Evolutionary conservation across 2,888 invertebrate species (phyloP).

Genomic region (Trachelus troglodyta): DNA sequence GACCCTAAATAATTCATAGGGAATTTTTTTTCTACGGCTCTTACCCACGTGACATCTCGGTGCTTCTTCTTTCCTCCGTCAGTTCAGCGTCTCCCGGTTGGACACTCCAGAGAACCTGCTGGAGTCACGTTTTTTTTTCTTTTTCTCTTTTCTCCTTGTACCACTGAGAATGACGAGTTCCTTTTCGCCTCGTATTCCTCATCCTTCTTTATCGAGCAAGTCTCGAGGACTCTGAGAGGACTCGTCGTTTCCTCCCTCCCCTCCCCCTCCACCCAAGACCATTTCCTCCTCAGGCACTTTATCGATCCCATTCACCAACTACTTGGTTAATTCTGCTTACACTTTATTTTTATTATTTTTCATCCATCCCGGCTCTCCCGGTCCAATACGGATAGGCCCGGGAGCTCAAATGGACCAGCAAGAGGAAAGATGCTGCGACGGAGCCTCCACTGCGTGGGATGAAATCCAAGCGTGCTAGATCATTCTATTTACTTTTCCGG

Average conservation of each 20-base stretch:
- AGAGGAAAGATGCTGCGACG: background rate
- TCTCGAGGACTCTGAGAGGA: background rate
- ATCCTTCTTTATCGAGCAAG: background rate
- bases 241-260: background rate
- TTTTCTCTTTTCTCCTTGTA: background rate
- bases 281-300: background rate
- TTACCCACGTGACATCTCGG: background rate
- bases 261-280: background rate
- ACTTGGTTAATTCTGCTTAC: background rate
- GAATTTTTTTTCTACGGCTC: conserved; percentile 26
- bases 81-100: background rate
- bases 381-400: background rate
- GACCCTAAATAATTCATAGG: conserved; percentile 60
- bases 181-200: background rate
- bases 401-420: background rate
- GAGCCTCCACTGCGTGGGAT: background rate
- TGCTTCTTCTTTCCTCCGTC: background rate
- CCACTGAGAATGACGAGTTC: background rate
- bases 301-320: background rate
- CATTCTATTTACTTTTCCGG: background rate
- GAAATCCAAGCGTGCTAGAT: background rate
- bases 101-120: background rate
- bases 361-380: background rate
- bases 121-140: background rate
- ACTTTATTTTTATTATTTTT: background rate